These are phyloP conservation scores for Rhynchopsitta pachyrhyncha DNA, from an alignment of 2,113 vertebrate species.

Conservation along the genomic window DNA sequence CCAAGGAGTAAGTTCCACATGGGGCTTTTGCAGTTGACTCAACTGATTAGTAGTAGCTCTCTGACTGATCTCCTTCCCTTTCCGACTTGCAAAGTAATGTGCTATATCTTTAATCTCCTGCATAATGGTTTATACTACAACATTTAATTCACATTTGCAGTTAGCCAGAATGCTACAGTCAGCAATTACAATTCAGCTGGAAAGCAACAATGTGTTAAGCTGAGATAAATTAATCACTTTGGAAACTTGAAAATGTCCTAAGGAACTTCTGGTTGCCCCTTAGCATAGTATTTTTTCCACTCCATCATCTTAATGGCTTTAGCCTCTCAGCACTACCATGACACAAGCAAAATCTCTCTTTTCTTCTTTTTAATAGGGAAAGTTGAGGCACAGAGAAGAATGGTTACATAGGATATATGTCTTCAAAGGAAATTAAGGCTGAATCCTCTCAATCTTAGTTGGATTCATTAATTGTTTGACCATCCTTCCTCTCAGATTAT, in stretches of 20 bases:
- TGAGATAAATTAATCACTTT: conserved; percentile 50
- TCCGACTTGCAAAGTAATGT: neutral
- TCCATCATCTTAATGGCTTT: conserved; percentile 37
- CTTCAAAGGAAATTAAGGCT: neutral
- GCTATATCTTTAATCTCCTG: neutral
- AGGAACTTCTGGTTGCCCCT: neutral
- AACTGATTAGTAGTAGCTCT: neutral
- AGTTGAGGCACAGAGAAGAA: neutral
- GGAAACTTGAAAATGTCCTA: conserved; percentile 44
- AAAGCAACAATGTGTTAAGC: conserved; percentile 27
- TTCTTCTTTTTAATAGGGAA: neutral
- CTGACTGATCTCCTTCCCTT: neutral
- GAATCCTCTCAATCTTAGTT: neutral
- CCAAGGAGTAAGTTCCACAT: accelerated
- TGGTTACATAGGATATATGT: neutral
- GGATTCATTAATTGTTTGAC: neutral
- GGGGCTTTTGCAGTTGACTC: neutral
- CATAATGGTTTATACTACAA: neutral
- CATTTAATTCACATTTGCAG: conserved; percentile 4
- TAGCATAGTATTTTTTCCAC: neutral
- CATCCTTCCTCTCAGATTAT: neutral
- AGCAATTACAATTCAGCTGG: neutral
- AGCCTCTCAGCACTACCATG: neutral
- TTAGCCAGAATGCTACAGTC: neutral
- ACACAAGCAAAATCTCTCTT: neutral